Evolutionary conservation across 1,140 invertebrate genomes (phyloP), one percentile per base, ranked within the genome.

Genomic region (Helicoverpa zea): DNA sequence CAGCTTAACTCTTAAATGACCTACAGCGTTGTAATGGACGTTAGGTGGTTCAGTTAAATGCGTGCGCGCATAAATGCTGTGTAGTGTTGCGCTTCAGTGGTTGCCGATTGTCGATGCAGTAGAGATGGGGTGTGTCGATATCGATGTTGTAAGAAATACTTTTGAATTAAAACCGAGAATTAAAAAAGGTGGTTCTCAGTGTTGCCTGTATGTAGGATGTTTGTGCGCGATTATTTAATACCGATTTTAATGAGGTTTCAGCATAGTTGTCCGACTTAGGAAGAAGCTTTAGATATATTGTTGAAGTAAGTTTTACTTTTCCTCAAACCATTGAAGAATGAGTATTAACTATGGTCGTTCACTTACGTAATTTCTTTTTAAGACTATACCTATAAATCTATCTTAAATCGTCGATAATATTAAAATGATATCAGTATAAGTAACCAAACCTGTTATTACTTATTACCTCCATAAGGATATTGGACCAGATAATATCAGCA

Each of bases 51-150:
- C 68, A 12, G 68, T 52, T 68, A 68, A 68, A 68, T 49, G 64
- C 64, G 64, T 49, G 49, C 43, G 64, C 43, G 64, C 64, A 72
- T 72, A 72, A 52, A 52, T 30, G 68, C 18, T 14, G 68, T 72
- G 68, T 72, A 72, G 68, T 82, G 81, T 80, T 72, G 68, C 76
- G 81, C 77, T 80, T 84, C 78, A 74, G 54, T 81, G 80, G 72
- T 35, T 63, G 56, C 72, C 66, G 83, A 84, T 77, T 43, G 61
- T 35, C 68, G 68, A 72, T 72, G 49, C 68, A 72, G 68, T 87
- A 85, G 81, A 64, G 80, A 78, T 84, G 83, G 78, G 59, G 47
- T 14, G 5, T 12, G 10, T 54, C 4, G 52, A 47, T 72, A 76
- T 83, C 77, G 75, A 81, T 75, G 63, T 49, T 12, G 3, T 43